phyloP scores from a whole-genome alignment of 2,113 vertebrate species.

The Petrocephalus microphthalmus region DNA sequence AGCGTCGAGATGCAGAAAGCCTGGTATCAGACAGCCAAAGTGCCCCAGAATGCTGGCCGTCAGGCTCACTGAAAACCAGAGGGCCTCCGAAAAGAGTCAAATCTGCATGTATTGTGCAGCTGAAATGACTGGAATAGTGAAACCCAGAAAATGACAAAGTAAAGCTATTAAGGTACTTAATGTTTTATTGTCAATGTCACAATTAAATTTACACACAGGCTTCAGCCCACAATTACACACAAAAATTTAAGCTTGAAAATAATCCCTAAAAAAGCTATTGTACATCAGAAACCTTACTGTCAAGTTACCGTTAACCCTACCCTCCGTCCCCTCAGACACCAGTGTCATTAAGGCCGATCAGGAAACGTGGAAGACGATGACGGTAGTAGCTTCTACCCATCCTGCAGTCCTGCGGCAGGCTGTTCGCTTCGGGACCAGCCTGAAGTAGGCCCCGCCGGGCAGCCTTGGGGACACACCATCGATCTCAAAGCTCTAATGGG shows the following conservation, averaged over 20 bases:
- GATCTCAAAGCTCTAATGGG: background rate
- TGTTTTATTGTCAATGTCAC: conserved; percentile 3
- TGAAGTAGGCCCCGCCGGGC: background rate
- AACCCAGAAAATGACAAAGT: background rate
- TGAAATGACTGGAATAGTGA: background rate
- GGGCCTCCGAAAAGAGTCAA: background rate
- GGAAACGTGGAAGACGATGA: background rate
- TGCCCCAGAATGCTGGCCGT: background rate
- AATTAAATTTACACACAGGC: background rate
- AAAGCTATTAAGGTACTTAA: background rate
- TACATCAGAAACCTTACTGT: background rate
- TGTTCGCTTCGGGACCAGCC: background rate
- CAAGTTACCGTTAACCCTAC: background rate
- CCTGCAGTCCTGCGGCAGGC: background rate
- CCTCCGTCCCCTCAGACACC: background rate
- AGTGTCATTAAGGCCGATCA: background rate
- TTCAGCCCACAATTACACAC: background rate
- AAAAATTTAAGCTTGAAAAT: background rate
- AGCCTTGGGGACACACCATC: background rate
- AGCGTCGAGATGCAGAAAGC: background rate
- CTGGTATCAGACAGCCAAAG: background rate
- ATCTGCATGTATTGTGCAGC: too few relatives aligned
- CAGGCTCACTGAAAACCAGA: background rate
- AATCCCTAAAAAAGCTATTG: background rate
- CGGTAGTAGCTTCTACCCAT: background rate